Evolutionary conservation across 2,113 vertebrate species (phyloP).

Genomic region (Limnothrissa miodon): DNA sequence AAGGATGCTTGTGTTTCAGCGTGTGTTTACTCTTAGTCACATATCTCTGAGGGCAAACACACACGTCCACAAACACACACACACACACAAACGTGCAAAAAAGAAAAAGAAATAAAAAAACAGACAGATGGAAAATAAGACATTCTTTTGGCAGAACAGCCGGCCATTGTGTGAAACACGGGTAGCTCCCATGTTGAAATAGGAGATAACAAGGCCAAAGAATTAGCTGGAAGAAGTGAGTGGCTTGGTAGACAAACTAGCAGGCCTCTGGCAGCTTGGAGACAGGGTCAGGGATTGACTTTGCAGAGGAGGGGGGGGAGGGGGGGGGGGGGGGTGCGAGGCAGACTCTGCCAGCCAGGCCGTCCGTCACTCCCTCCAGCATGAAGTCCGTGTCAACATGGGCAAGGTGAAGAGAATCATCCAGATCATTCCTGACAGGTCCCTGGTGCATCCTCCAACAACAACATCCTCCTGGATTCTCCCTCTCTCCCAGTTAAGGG

Average conservation of each 20-base stretch:
- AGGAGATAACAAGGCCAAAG: conserved; percentile 17
- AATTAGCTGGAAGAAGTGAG: not conserved
- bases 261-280: not conserved
- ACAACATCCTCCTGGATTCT: conserved; percentile 10
- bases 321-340: not conserved
- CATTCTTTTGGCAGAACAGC: not conserved
- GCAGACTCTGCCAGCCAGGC: not conserved
- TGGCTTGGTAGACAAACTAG: not conserved
- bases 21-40: not conserved
- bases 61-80: too few relatives aligned
- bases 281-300: not conserved
- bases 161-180: conserved; percentile 14
- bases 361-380: not conserved
- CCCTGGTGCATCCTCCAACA: not conserved
- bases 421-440: conserved; percentile 16
- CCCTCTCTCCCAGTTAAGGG: too few relatives aligned
- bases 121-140: not conserved
- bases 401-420: conserved; percentile 12
- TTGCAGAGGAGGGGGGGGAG: too few relatives aligned
- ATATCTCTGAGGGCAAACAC: not conserved
- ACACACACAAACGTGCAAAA: not conserved
- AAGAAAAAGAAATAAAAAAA: not conserved
- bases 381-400: not conserved
- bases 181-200: conserved; percentile 16
- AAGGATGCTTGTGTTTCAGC: not conserved